Evolutionary conservation across 2,888 invertebrate species (phyloP).

Genomic region (Liposcelis brunnea): DNA sequence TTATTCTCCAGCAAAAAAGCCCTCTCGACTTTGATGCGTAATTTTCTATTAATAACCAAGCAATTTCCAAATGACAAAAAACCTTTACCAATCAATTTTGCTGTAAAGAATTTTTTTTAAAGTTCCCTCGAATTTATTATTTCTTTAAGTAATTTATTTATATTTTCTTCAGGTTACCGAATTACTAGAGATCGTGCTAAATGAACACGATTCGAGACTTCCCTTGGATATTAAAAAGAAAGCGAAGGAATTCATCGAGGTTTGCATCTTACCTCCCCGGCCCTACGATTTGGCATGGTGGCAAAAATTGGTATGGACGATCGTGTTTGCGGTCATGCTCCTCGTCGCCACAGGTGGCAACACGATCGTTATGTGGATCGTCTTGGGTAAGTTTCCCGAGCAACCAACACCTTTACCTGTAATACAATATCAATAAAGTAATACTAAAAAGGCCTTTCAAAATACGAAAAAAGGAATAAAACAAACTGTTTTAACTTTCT

Average conservation of each 20-base stretch:
- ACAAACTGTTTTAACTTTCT: too few species aligned
- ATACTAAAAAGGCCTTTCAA: too few species aligned
- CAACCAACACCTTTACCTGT: too few species aligned
- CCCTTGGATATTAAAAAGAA: background rate
- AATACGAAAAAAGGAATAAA: too few species aligned
- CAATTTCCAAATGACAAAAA: too few species aligned
- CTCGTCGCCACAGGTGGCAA: conserved; percentile 28
- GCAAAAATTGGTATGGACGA: conserved; percentile 24
- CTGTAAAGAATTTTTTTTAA: too few species aligned
- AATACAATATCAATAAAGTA: too few species aligned
- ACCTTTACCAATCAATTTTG: too few species aligned
- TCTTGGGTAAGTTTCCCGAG: conserved; percentile 23
- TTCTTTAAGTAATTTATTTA: background rate
- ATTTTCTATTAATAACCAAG: too few species aligned
- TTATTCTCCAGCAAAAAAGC: too few species aligned
- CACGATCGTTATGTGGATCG: conserved; percentile 40
- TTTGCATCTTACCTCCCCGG: conserved; percentile 39
- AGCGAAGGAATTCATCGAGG: conserved; percentile 32
- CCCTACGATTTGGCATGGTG: conserved; percentile 31
- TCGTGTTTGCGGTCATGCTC: conserved; percentile 20
- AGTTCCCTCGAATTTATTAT: too few species aligned
- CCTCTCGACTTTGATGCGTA: too few species aligned
- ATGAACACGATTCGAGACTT: background rate
- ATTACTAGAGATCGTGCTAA: background rate
- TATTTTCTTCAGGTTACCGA: background rate